Evolutionary conservation across 2,888 invertebrate species (phyloP).

Genomic region (Clivina fossor): DNA sequence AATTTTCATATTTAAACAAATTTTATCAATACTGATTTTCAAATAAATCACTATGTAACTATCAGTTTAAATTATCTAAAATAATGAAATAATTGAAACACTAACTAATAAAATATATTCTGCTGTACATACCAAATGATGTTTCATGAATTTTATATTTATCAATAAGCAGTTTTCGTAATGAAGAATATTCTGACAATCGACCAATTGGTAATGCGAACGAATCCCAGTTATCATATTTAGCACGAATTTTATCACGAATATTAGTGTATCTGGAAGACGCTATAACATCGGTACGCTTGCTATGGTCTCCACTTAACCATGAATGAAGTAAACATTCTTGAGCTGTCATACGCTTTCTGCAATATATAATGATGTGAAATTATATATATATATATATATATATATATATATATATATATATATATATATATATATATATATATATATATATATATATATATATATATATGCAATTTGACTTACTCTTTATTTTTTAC

Average conservation of each 20-base stretch:
- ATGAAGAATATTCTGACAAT: slow-evolving; percentile 94
- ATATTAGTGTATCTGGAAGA: slow-evolving; percentile 83
- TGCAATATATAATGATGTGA: slow-evolving; percentile 51
- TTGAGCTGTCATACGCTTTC: slow-evolving; percentile 97
- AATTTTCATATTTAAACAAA: no score
- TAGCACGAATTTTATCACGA: slow-evolving; percentile 82
- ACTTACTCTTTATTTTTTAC: slow-evolving; percentile 90
- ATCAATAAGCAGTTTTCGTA: slow-evolving; percentile 92
- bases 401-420: no score
- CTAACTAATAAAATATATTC: neutral
- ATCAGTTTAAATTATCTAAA: slow-evolving; percentile 11
- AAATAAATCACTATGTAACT: slow-evolving; percentile 4
- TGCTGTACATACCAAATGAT: slow-evolving; percentile 73
- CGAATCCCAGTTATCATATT: slow-evolving; percentile 78
- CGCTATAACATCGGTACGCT: slow-evolving; percentile 76
- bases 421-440: no score
- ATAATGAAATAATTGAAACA: neutral
- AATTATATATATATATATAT: no score
- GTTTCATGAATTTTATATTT: slow-evolving; percentile 97
- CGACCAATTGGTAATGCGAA: slow-evolving; percentile 94
- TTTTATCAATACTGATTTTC: slow-evolving; percentile 3
- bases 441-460: neutral
- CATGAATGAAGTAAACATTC: slow-evolving; percentile 95
- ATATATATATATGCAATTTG: slow-evolving; percentile 9
- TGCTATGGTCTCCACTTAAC: slow-evolving; percentile 85